phyloP scores from a whole-genome alignment of 2,888 invertebrate species.

The Lacanobia oleracea region DNA sequence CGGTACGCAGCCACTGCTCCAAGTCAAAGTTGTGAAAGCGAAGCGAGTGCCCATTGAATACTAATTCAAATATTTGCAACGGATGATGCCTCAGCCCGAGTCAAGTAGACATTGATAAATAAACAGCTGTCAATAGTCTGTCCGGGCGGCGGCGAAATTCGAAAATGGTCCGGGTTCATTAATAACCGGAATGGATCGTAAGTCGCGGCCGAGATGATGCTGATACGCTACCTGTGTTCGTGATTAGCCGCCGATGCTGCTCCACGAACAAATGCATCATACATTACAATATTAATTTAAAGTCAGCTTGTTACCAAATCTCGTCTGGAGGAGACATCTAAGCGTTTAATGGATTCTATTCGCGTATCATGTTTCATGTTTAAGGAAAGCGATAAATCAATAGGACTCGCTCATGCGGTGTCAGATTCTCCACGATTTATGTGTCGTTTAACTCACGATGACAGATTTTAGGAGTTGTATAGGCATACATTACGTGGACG shows the following conservation, averaged over 20 bases:
- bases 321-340: constrained; percentile 46
- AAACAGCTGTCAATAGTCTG: constrained; percentile 84
- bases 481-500: constrained; percentile 57
- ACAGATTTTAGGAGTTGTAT: constrained; percentile 66
- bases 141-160: constrained; percentile 80
- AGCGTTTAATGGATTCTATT: constrained; percentile 62
- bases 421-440: constrained; percentile 64
- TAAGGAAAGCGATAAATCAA: constrained; percentile 66
- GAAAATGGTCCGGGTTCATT: constrained; percentile 81
- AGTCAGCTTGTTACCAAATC: constrained; percentile 54
- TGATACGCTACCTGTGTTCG: constrained; percentile 86
- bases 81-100: constrained; percentile 72
- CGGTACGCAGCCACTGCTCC: constrained; percentile 53
- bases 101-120: constrained; percentile 85
- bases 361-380: constrained; percentile 64
- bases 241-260: constrained; percentile 72
- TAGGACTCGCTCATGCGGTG: constrained; percentile 61
- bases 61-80: constrained; percentile 81
- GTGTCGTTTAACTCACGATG: constrained; percentile 62
- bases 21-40: constrained; percentile 71
- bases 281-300: constrained; percentile 47
- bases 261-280: constrained; percentile 53
- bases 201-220: constrained; percentile 78
- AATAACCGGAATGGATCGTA: constrained; percentile 84
- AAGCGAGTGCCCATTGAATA: constrained; percentile 71